Evolutionary conservation across 2,797 vertebrate species (phyloP), one percentile per base, ranked within the genome.

Genomic region (Adrianichthys oophorus): DNA sequence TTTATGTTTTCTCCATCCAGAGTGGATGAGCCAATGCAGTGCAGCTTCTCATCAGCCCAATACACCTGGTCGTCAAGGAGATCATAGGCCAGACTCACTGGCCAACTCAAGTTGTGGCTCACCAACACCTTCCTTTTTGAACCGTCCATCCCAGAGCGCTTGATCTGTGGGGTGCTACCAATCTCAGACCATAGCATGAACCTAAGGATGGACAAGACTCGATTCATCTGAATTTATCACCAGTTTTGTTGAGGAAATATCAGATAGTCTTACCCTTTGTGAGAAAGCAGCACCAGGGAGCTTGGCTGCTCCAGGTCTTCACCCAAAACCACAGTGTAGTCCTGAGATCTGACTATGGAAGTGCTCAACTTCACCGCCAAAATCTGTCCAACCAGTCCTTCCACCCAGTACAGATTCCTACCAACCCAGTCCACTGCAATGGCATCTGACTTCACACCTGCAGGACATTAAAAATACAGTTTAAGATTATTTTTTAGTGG

Each of bases 141-240:
- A 3, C 96, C 96, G 4, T 98, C 97, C 96, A 98, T 98, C 29
- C 91, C 85, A 0, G 95, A 90, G 41, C 74, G 75, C 77, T 92
- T 88, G 12, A 98, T 95, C 72, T 91, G 91, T 42, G 96, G 90
- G 2, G 86, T 72, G 52, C 76, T 87, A 63, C 95, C 94, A 7
- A 94, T 92, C 85, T 95, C 94, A 0, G 95, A 94, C 96, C 95
- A 98, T 60, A 96, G 92, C 93, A 98, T 94, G 77, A 95, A 49
- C 68, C 96, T 98, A 61, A 52, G 12, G 18, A 41, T 7, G 12
- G 4, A 14, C 49, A 37, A 5, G 2, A 26, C 8, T 17, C 24
- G 0, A 10, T 43, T 40, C 19, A n/a, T 12, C 10, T 37, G 32
- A 10, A 37, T 37, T 13, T 12, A 1, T 13, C 10, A 37, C 10